These are phyloP conservation scores for Apolygus lucorum DNA, from an alignment of 1,140 invertebrate genomes.

Conservation along the genomic window DNA sequence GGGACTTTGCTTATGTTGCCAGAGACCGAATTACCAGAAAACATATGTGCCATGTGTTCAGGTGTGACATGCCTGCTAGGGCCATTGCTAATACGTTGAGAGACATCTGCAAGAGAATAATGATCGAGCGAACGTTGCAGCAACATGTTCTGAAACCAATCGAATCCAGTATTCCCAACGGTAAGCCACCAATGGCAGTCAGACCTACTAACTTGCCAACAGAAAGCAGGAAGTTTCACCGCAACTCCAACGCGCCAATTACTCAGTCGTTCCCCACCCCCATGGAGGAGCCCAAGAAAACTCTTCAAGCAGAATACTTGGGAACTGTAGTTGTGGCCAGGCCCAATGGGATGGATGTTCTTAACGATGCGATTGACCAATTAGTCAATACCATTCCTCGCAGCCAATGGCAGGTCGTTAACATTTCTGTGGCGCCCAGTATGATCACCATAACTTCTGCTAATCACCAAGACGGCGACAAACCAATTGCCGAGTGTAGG, in stretches of 20 bases:
- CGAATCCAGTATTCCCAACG: slow-evolving; percentile 42
- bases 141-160: slow-evolving; percentile 58
- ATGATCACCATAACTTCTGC: slow-evolving; percentile 68
- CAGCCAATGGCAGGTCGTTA: slow-evolving; percentile 69
- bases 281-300: slow-evolving; percentile 95
- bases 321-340: slow-evolving; percentile 71
- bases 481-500: slow-evolving; percentile 79
- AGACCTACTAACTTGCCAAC: slow-evolving; percentile 80
- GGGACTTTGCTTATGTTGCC: slow-evolving; percentile 98
- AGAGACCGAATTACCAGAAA: slow-evolving; percentile 78
- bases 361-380: slow-evolving; percentile 85
- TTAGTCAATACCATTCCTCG: slow-evolving; percentile 55
- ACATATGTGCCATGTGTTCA: slow-evolving; percentile 92
- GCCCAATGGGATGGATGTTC: slow-evolving; percentile 82
- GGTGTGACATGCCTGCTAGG: slow-evolving; percentile 89
- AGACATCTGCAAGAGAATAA: slow-evolving; percentile 93
- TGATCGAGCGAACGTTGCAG: slow-evolving; percentile 82
- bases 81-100: slow-evolving; percentile 88
- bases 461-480: slow-evolving; percentile 53
- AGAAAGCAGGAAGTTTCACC: slow-evolving; percentile 57
- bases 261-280: slow-evolving; percentile 87
- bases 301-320: slow-evolving; percentile 77
- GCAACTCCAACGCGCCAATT: slow-evolving; percentile 43
- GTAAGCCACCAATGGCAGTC: slow-evolving; percentile 43
- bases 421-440: slow-evolving; percentile 84